A percentile compares a stretch with the other conserved stretches of the same genome.
These are phyloP conservation scores for Malurus elegans DNA, from an alignment of 2,113 vertebrate species.

Conservation along the genomic window DNA sequence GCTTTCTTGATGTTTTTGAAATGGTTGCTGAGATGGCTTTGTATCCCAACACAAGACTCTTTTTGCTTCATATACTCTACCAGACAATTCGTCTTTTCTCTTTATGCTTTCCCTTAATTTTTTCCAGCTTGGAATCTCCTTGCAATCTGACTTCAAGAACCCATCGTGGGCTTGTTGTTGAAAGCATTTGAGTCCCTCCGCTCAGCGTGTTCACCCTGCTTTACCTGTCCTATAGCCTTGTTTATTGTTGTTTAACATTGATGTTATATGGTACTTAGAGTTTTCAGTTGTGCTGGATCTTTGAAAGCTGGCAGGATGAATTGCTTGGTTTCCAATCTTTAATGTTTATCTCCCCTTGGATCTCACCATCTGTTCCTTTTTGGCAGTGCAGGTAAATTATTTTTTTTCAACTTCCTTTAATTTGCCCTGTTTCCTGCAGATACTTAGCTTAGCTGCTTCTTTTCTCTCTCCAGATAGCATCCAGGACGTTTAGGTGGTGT, in stretches of 20 bases:
- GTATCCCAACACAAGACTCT: neutral
- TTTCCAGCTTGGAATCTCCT: neutral
- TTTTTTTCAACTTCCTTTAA: slow-evolving; percentile 40
- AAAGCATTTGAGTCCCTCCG: neutral
- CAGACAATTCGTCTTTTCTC: neutral
- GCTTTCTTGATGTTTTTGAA: neutral
- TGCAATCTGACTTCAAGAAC: neutral
- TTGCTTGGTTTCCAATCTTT: slow-evolving; percentile 56
- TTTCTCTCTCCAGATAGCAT: neutral
- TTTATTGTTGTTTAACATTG: slow-evolving; percentile 44
- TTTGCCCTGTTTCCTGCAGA: slow-evolving; percentile 26
- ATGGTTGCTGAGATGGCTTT: neutral
- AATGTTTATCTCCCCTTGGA: slow-evolving; percentile 65
- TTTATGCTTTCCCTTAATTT: neutral
- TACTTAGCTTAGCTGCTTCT: neutral
- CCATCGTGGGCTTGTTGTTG: neutral
- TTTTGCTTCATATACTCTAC: neutral
- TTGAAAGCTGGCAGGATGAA: slow-evolving; percentile 63
- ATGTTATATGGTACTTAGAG: slow-evolving; percentile 3
- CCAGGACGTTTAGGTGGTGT: neutral
- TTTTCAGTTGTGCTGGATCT: slow-evolving; percentile 20
- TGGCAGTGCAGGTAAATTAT: slow-evolving; percentile 63
- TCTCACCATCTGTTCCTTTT: slow-evolving; percentile 70
- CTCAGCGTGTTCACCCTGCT: slow-evolving; percentile 6
- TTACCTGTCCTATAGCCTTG: slow-evolving; percentile 12